Base-by-base conservation (phyloP, 1,140 invertebrate genomes). In the Proctacanthus coquilletti region DNA sequence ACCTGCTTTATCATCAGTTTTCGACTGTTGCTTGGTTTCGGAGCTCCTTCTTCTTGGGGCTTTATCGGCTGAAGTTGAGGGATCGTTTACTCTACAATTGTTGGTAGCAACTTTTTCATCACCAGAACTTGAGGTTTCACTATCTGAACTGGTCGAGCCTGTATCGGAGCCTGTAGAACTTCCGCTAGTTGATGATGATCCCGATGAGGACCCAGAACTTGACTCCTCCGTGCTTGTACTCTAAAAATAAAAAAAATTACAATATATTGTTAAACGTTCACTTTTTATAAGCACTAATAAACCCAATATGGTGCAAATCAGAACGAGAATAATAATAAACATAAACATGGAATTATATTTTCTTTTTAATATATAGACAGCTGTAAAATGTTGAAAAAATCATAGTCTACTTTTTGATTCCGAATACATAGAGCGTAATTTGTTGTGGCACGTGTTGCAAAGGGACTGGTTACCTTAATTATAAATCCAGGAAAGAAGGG, bases 91-190 rank as follows among this genome's bases (percentile, higher is more conserved):
- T 34, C 35, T 15, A 2, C 46, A 41, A 15, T 51, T 34, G 39
- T 45, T 41, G 40, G 57, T 51, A 39, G 52, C 45, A 39, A 62
- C 21, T 27, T 45, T 45, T 18, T 23, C 46, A 47, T 46, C 52
- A 47, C 69, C 68, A 0, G 71, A 74, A 43, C 75, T 79, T 10
- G 73, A 74, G n/a, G 75, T 77, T 31, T 71, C 75, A 0, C 74
- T 73, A 34, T 77, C 77, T 0, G 77, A 79, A 14, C 73, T 77
- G 45, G 71, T 74, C 13, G 49, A 52, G 29, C 49, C 52, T 2
- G 49, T 49, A 21, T 57, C 54, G 0, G 54, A 47, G 25, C 53
- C 23, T 0, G 72, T 73, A 32, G 73, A 72, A 40, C 72, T 74
- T n/a, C 66, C 72, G 34, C 74, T 77, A 44, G 70, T 74, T 3